A percentile compares a stretch with the other conserved stretches of the same genome.
These are phyloP conservation scores for Branchellion lobata DNA, from an alignment of 2,888 invertebrate genomes.

Conservation along the genomic window DNA sequence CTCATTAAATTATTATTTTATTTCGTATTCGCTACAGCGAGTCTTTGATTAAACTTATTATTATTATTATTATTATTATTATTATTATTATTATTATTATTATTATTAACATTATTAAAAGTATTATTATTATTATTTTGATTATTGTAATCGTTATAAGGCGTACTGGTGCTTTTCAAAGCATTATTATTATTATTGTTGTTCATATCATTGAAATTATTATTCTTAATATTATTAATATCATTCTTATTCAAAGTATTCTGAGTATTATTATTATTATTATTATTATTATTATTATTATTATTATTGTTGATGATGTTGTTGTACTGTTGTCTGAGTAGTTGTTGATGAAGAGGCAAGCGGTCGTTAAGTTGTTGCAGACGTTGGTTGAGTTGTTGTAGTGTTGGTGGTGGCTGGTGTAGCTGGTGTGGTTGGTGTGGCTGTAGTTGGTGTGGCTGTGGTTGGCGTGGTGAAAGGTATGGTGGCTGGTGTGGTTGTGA, in stretches of 20 bases:
- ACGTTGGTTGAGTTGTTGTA: conserved; percentile 9
- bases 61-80: neutral
- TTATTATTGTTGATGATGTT: neutral
- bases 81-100: conserved; percentile 9
- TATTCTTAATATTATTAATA: neutral
- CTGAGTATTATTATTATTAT: conserved; percentile 9
- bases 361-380: conserved; percentile 9
- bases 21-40: neutral
- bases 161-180: neutral
- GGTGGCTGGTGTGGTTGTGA: neutral
- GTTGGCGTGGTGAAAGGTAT: neutral
- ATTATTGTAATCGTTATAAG: conserved; percentile 9
- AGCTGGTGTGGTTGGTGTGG: conserved; percentile 12
- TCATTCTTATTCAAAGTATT: neutral
- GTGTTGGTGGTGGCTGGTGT: neutral
- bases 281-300: neutral
- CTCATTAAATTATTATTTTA: neutral
- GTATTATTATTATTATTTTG: neutral
- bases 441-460: neutral
- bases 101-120: neutral
- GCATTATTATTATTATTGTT: conserved; percentile 9
- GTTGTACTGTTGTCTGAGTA: conserved; percentile 3
- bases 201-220: neutral
- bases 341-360: neutral
- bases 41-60: neutral